phyloP scores from a whole-genome alignment of 92 coral and sea anemone species.

The Parazoanthus swiftii region DNA sequence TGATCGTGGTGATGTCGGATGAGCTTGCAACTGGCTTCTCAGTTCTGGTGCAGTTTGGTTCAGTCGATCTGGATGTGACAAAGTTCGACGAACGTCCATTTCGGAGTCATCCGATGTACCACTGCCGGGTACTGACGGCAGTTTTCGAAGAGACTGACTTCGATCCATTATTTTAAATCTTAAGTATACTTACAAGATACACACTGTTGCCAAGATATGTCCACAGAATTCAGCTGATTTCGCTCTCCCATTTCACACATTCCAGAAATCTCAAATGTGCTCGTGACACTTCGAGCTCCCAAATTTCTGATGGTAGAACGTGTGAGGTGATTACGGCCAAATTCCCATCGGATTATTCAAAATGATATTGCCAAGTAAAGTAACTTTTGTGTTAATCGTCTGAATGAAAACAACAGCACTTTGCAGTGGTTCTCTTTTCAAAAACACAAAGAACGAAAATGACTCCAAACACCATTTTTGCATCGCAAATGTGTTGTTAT shows the following conservation, averaged over 20 bases:
- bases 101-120: conserved; percentile 40
- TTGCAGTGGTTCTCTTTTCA: conserved; percentile 19
- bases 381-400: conserved; percentile 20
- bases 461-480: conserved; percentile 37
- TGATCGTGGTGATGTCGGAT: conserved; percentile 39
- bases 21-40: conserved; percentile 1
- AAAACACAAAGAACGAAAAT: conserved; percentile 18
- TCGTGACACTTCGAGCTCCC: neutral
- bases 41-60: conserved; percentile 55
- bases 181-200: conserved; percentile 4
- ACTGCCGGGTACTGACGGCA: conserved; percentile 51
- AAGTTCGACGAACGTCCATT: conserved; percentile 56
- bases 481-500: conserved; percentile 41
- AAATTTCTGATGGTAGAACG: neutral
- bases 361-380: neutral
- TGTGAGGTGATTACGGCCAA: neutral
- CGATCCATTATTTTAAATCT: conserved; percentile 60
- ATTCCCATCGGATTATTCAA: conserved; percentile 25
- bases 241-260: neutral
- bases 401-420: conserved; percentile 20
- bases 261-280: conserved; percentile 6
- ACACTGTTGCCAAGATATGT: conserved; percentile 23
- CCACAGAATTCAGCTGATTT: conserved; percentile 2
- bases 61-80: conserved; percentile 69
- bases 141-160: conserved; percentile 65